Evolutionary conservation across 2,888 invertebrate genomes (phyloP).

Genomic region (Sphaeridia pumilis): DNA sequence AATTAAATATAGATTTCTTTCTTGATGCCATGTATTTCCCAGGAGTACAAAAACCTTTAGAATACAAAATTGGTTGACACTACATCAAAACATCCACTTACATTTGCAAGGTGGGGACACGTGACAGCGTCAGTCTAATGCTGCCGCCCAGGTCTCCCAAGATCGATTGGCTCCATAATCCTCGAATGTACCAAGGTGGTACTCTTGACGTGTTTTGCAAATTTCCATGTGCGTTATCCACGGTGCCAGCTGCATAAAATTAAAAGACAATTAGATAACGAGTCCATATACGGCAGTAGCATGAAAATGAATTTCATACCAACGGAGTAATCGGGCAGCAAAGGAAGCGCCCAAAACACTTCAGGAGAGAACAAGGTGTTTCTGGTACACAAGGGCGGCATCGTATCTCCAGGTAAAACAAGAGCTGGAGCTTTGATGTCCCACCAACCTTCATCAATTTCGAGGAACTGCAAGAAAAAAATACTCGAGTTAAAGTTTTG

Average conservation of each 20-base stretch:
- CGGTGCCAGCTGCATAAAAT: conserved; percentile 12
- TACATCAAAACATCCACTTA: no score
- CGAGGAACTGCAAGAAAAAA: conserved; percentile 35
- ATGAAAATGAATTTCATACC: conserved; percentile 14
- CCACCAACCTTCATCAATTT: conserved; percentile 36
- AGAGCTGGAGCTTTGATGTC: conserved; percentile 36
- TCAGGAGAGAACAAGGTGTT: conserved; percentile 37
- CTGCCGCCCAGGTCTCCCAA: conserved; percentile 37
- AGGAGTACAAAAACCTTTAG: no score
- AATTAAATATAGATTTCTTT: no score
- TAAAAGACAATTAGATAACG: neutral
- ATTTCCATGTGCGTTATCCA: conserved; percentile 20
- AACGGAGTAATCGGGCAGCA: conserved; percentile 35
- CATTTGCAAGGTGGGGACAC: conserved; percentile 32
- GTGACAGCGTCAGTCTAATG: conserved; percentile 35
- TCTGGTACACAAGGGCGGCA: conserved; percentile 37
- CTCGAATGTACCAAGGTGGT: conserved; percentile 36
- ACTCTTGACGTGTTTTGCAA: conserved; percentile 30
- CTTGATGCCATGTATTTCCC: no score
- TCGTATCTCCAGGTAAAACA: conserved; percentile 36
- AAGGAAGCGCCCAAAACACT: conserved; percentile 37
- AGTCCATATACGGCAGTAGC: neutral
- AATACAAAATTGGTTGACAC: no score
- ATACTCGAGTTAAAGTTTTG: no score
- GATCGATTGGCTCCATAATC: conserved; percentile 37